Base-by-base conservation (phyloP, 2,113 vertebrate species). In the Phylloscopus whistleri region DNA sequence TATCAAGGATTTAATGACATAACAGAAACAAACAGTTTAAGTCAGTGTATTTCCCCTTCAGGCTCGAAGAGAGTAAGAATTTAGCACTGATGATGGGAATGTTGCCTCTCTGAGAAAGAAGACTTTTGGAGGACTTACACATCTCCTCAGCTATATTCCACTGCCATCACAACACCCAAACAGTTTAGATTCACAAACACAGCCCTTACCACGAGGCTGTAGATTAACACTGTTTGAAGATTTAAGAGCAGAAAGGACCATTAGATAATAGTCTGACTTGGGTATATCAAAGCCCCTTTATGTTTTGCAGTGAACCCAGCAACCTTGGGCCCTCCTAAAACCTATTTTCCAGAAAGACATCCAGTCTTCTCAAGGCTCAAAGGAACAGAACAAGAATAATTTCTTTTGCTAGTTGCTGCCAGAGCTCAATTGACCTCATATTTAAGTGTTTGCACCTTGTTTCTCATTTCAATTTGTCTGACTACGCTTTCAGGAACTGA, bases 401-500 rank as follows among this genome's bases (percentile, higher is more conserved):
- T 94, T 84, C 58, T 93, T 89, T 48, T 95, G 44, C 64, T 87
- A 81, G 84, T 75, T 89, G 63, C 64, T 94, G 68, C 67, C 86
- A 92, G 59, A 88, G 83, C 79, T 75, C 73, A 91, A 87, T 81
- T 27, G 6, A 92, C 84, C 69, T 94, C 60, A 67, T 91, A 94
- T 94, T 63, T 94, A 89, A 95, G 69, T 70, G 69, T 94, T 91
- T 89, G 64, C 73, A 91, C 73, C 89, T 94, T 94, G 84, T 89
- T 96, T 92, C 92, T 95, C 76, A 81, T 92, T 96, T 88, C 83
- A 86, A 74, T 94, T 96, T 92, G 69, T 84, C 93, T 94, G 91
- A 84, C 93, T 94, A 52, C 0, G 2, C 69, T 91, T 93, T 87
- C 77, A 89, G 89, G 56, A 81, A 77, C 91, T 87, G 85, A 94